Percentiles rank a stretch among this genome's conserved stretches.
phyloP scores from a whole-genome alignment of 2,888 invertebrate genomes.

The Nowickia ferox region DNA sequence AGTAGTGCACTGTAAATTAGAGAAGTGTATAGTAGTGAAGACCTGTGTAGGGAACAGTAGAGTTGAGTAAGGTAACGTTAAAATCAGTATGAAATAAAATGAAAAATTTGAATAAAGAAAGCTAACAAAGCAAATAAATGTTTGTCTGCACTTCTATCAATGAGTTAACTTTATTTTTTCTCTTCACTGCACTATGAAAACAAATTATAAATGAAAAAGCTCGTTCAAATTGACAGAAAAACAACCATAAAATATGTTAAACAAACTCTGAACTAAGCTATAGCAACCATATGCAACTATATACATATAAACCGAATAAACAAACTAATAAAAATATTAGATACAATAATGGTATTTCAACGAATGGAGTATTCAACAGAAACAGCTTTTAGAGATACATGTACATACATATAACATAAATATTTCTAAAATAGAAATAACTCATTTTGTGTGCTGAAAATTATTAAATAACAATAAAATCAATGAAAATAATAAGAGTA shows the following conservation, averaged over 20 bases:
- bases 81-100: not conserved
- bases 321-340: slow-evolving; percentile 81
- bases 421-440: slow-evolving; percentile 41
- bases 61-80: not conserved
- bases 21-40: too few species aligned
- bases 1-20: too few species aligned
- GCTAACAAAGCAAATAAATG: too few species aligned
- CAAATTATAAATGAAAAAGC: not conserved
- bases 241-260: slow-evolving; percentile 76
- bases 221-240: slow-evolving; percentile 21
- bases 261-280: slow-evolving; percentile 75
- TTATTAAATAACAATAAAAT: slow-evolving; percentile 22
- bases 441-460: slow-evolving; percentile 9
- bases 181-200: not conserved
- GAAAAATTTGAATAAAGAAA: not conserved
- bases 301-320: slow-evolving; percentile 82
- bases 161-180: not conserved
- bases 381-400: slow-evolving; percentile 61
- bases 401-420: slow-evolving; percentile 26
- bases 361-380: slow-evolving; percentile 55
- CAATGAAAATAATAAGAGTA: slow-evolving; percentile 28
- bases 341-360: slow-evolving; percentile 27
- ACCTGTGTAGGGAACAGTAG: not conserved
- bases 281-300: slow-evolving; percentile 78
- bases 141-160: not conserved